Percentiles rank a stretch among this genome's conserved stretches.
phyloP scores from a whole-genome alignment of 2,888 invertebrate genomes.

The Eristalis arbustorum region DNA sequence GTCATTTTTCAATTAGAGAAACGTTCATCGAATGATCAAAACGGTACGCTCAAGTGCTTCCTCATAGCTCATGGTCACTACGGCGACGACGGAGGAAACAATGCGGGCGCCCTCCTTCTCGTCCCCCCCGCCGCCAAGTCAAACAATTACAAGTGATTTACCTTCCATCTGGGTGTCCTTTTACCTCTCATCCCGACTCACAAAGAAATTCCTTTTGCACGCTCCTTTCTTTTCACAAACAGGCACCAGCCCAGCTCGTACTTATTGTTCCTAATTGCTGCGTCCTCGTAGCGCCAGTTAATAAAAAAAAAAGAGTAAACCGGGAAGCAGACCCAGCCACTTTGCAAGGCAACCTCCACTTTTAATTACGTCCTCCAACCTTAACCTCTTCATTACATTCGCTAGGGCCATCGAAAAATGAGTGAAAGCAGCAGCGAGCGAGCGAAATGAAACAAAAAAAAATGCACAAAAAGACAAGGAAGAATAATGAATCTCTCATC shows the following conservation, averaged over 20 bases:
- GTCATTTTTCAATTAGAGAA: not conserved
- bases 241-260: not conserved
- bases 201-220: not conserved
- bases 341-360: conserved; percentile 22
- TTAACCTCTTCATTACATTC: conserved; percentile 41
- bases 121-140: not conserved
- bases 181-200: not conserved
- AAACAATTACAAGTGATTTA: not conserved
- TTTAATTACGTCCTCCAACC: conserved; percentile 61
- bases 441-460: not conserved
- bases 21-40: not conserved
- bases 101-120: not conserved
- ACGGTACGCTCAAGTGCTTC: not conserved
- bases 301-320: not conserved
- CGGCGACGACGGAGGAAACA: not conserved
- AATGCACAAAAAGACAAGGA: conserved; percentile 6
- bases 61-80: not conserved
- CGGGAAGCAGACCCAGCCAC: not conserved
- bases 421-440: not conserved
- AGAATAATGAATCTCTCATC: conserved; percentile 42
- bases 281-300: not conserved
- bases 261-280: not conserved
- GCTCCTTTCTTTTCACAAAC: not conserved
- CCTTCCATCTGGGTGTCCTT: not conserved
- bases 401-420: not conserved